Percentiles rank a stretch among this genome's conserved stretches.
Conservation (phyloP, 2,113 vertebrate species). For the Hippocampus barbouri region DNA sequence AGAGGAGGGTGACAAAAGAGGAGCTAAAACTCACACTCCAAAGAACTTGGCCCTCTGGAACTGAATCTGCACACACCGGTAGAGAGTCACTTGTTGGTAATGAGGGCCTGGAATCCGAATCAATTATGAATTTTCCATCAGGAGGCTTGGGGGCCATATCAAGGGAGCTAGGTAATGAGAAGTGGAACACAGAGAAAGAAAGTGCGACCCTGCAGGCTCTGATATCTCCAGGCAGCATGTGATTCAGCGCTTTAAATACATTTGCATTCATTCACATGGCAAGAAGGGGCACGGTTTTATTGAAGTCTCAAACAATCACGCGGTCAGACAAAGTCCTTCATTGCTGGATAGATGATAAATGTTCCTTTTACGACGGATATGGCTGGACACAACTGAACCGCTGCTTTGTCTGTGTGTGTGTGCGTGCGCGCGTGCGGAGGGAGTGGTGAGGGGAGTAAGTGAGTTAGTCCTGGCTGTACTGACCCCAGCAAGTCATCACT, state of each 20-base stretch:
- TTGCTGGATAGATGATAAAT: slow-evolving; percentile 47
- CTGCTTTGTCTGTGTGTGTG: background rate
- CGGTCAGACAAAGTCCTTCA: slow-evolving; percentile 54
- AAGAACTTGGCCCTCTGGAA: slow-evolving; percentile 49
- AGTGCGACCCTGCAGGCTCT: slow-evolving; percentile 45
- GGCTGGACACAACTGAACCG: slow-evolving; percentile 19
- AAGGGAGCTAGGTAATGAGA: slow-evolving; percentile 66
- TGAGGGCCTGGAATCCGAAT: slow-evolving; percentile 66
- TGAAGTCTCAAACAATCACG: slow-evolving; percentile 53
- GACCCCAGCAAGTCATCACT: slow-evolving; percentile 35
- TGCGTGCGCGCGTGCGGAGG: background rate
- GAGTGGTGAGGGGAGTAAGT: slow-evolving; percentile 1
- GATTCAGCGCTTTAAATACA: slow-evolving; percentile 61
- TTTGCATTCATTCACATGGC: slow-evolving; percentile 61
- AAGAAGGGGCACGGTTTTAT: slow-evolving; percentile 57
- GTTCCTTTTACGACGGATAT: slow-evolving; percentile 32
- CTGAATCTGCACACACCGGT: slow-evolving; percentile 30
- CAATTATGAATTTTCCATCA: slow-evolving; percentile 71
- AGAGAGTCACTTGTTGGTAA: slow-evolving; percentile 65
- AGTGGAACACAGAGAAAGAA: slow-evolving; percentile 60
- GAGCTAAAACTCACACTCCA: slow-evolving; percentile 41
- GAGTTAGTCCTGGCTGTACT: slow-evolving; percentile 23
- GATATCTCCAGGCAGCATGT: slow-evolving; percentile 50
- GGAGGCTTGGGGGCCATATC: slow-evolving; percentile 59
- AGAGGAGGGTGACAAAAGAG: slow-evolving; percentile 30